Conservation (phyloP, 2,888 invertebrate genomes). For the Arrhopalites spinosus region DNA sequence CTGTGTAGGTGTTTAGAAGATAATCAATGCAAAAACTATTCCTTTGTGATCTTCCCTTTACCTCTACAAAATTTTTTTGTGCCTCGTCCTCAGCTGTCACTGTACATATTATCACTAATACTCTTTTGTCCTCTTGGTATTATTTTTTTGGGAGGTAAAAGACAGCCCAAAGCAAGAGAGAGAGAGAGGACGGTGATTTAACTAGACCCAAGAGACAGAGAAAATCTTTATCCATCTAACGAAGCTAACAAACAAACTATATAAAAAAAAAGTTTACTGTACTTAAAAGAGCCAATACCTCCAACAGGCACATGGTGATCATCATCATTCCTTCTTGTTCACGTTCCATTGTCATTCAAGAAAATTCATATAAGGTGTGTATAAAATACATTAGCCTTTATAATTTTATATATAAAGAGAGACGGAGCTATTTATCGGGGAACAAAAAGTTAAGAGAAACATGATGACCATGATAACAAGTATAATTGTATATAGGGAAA, state of each 20-base stretch:
- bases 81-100: background rate
- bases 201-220: too few relatives aligned
- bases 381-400: background rate
- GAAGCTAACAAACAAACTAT: constrained; percentile 5
- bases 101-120: too few relatives aligned
- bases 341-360: constrained; percentile 9
- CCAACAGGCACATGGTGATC: constrained; percentile 1
- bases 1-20: constrained; percentile 10
- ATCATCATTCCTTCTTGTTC: constrained; percentile 6
- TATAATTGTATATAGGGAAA: background rate
- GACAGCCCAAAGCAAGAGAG: too few relatives aligned
- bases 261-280: background rate
- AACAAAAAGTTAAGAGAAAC: background rate
- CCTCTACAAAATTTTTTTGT: background rate
- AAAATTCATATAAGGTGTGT: background rate
- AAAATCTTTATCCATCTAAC: constrained; percentile 1
- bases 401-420: too few relatives aligned
- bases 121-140: too few relatives aligned
- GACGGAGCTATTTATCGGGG: background rate
- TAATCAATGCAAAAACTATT: constrained; percentile 17
- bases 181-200: too few relatives aligned
- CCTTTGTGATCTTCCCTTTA: constrained; percentile 7
- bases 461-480: background rate
- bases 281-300: constrained; percentile 10
- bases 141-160: too few relatives aligned